phyloP scores from a whole-genome alignment of 2,113 vertebrate genomes.

The Rostratula benghalensis region DNA sequence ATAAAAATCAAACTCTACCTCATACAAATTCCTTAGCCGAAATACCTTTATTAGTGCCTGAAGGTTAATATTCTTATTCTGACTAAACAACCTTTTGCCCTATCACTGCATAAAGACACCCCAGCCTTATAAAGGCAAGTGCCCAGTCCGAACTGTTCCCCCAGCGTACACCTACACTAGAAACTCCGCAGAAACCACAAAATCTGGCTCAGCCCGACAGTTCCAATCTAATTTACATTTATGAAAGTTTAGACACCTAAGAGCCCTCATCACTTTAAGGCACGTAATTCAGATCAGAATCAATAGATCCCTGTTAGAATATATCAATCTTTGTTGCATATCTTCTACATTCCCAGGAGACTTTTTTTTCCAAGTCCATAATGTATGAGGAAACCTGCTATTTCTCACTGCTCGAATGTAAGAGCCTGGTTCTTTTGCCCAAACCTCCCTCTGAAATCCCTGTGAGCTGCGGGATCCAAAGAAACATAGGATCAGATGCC shows the following conservation, averaged over 20 bases:
- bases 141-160: not conserved
- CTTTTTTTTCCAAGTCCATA: not conserved
- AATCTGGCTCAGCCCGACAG: not conserved
- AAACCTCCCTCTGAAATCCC: not conserved
- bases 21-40: not conserved
- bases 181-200: not conserved
- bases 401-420: not conserved
- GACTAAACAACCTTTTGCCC: not conserved
- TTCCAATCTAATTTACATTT: not conserved
- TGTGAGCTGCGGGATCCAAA: not conserved
- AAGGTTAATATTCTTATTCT: not conserved
- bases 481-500: not conserved
- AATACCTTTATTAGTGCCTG: not conserved
- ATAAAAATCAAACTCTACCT: not conserved
- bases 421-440: not conserved
- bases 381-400: not conserved
- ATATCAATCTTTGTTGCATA: not conserved
- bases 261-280: not conserved
- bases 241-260: not conserved
- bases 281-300: not conserved
- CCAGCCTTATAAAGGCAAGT: not conserved
- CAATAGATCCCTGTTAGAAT: not conserved
- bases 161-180: fast-evolving
- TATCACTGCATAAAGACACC: not conserved
- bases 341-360: not conserved